These are phyloP conservation scores for Conus canariensis DNA, from an alignment of 2,888 invertebrate species.

Conservation along the genomic window DNA sequence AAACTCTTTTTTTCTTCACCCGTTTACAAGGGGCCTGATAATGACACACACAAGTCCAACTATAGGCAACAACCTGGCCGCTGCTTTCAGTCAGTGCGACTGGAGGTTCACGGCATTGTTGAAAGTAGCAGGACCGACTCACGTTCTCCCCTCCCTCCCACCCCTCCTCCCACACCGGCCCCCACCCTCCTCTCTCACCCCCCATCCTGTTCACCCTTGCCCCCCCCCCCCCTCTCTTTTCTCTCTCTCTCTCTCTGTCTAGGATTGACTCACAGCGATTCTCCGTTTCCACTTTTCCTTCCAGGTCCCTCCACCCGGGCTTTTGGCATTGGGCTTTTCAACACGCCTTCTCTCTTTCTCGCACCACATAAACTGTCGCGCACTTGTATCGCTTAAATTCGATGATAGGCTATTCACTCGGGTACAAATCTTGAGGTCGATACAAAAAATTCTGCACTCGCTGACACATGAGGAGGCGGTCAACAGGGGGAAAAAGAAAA, in stretches of 20 bases:
- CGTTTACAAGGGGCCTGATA: background rate
- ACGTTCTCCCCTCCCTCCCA: background rate
- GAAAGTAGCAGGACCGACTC: background rate
- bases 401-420: background rate
- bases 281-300: too few species aligned
- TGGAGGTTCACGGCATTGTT: background rate
- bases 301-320: too few species aligned
- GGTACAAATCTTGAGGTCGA: constrained; percentile 14
- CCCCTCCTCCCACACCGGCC: background rate
- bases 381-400: constrained; percentile 14
- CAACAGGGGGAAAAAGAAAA: background rate
- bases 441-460: background rate
- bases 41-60: background rate
- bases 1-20: background rate
- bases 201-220: background rate
- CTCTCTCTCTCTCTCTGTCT: background rate
- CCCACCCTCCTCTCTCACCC: background rate
- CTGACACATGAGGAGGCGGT: background rate
- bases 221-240: background rate
- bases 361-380: constrained; percentile 17
- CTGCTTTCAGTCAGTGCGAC: background rate
- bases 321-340: too few species aligned
- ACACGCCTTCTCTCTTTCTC: too few species aligned
- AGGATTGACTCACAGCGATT: too few species aligned
- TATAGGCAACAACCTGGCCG: background rate